Base-by-base conservation (phyloP, 2,113 vertebrate species). In the Catharus minimus region DNA sequence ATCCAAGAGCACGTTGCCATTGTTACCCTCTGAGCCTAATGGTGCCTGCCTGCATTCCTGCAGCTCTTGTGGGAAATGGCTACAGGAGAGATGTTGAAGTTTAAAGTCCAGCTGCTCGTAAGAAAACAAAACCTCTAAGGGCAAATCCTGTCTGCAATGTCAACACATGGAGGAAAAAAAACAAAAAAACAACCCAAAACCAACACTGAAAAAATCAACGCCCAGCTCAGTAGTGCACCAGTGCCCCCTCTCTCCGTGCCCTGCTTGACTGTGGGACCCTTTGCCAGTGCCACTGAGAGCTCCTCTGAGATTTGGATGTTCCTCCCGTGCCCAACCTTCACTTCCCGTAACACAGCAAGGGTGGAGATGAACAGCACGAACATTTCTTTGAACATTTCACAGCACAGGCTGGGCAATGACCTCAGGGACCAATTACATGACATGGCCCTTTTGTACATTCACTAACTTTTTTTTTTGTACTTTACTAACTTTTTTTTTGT, bases 101-200 rank as follows among this genome's bases (percentile, higher is more conserved):
- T 95, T 95, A 97, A 96, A 97, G 97, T 96, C 93, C 97, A 94
- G 32, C n/a, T 84, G 74, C 43, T 74, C 39, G 44, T 58, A 83
- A 76, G 69, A 87, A 95, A 92, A 95, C 94, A 94, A 92, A 95
- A 57, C 41, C 13, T 62, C 58, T 39, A 33, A 80, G 77, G 58
- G 75, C 88, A 93, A 88, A 86, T 56, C 66, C 39, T 61, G n/a
- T 3, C 47, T n/a, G 65, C 68, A 77, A 19, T 52, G 91, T 96
- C 90, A 95, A 93, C 76, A 95, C 20, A 15, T 6, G n/a, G 38
- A 28, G 30, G 4, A 17, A 57, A 52, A 69, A 12, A 2, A 0
- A 3, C 8, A 5, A 15, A n/a, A 64, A 60, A 3, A 30, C 14
- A 32, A 23, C 3, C 26, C 20, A 46, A 55, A 23, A 50, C 23